A percentile compares a stretch with the other conserved stretches of the same genome.
Conservation (phyloP, 2,888 invertebrate genomes). For the Fragum sueziense region DNA sequence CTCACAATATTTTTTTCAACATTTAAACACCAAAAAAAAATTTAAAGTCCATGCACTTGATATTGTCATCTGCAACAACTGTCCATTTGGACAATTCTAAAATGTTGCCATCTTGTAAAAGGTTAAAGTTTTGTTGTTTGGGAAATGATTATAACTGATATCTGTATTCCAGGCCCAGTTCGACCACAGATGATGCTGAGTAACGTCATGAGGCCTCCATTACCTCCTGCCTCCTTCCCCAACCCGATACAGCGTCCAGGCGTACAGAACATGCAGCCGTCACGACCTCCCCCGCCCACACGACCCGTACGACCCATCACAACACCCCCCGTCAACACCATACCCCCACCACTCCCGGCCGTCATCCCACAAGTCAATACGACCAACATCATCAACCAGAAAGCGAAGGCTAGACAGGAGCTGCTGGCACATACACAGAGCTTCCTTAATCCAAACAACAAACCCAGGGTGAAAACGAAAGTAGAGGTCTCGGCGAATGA, state of each 20-base stretch:
- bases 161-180: slow-evolving; percentile 51
- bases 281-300: slow-evolving; percentile 29
- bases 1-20: no score
- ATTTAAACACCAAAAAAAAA: no score
- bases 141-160: no score
- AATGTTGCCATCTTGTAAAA: no score
- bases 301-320: slow-evolving; percentile 34
- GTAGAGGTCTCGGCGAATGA: slow-evolving; percentile 62
- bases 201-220: slow-evolving; percentile 64
- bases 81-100: no score
- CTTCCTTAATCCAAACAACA: slow-evolving; percentile 77
- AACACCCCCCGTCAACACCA: slow-evolving; percentile 19
- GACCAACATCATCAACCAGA: slow-evolving; percentile 29
- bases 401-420: slow-evolving; percentile 75
- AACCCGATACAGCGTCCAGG: slow-evolving; percentile 76
- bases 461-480: slow-evolving; percentile 62
- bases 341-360: not conserved
- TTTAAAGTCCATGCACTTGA: no score
- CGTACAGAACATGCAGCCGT: slow-evolving; percentile 42
- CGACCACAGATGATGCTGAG: slow-evolving; percentile 74
- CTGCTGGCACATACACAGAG: slow-evolving; percentile 77
- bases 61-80: no score
- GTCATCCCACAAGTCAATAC: not conserved
- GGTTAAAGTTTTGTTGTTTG: no score
- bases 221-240: slow-evolving; percentile 69